Percentiles rank a stretch among this genome's conserved stretches.
Conservation (phyloP, 2,888 invertebrate species). For the Acrobasis suavella region DNA sequence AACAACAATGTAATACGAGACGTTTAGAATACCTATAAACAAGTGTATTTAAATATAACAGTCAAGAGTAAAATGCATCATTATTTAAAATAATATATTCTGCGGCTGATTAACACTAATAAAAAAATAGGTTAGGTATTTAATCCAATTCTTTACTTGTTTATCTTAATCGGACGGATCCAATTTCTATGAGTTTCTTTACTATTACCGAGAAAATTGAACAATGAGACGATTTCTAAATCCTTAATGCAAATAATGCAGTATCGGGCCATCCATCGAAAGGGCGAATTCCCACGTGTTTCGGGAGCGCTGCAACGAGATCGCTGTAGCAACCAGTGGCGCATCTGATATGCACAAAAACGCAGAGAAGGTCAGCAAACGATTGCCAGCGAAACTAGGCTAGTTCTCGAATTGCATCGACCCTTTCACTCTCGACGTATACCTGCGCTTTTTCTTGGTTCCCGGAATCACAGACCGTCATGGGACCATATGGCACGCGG, state of each 20-base stretch:
- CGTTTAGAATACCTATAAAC: no score
- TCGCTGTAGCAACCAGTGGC: constrained; percentile 42
- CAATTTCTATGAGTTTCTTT: constrained; percentile 11
- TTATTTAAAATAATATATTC: no score
- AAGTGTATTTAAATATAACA: no score
- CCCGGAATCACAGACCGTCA: constrained; percentile 63
- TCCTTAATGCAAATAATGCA: constrained; percentile 68
- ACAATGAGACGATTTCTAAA: constrained; percentile 35
- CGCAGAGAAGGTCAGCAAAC: constrained; percentile 65
- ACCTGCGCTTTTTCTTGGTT: constrained; percentile 79
- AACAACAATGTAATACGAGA: no score
- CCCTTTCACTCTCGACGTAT: constrained; percentile 80
- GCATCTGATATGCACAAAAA: constrained; percentile 73
- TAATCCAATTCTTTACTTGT: no score
- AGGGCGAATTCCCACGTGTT: constrained; percentile 75
- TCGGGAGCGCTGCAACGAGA: constrained; percentile 63
- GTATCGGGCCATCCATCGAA: constrained; percentile 54
- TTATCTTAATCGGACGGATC: background rate
- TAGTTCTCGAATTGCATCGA: constrained; percentile 78
- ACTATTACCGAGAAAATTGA: constrained; percentile 15
- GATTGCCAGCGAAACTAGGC: constrained; percentile 66
- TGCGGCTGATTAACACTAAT: no score
- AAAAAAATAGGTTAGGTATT: no score
- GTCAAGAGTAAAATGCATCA: no score
- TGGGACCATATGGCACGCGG: constrained; percentile 40